Percentiles rank a stretch among this genome's conserved stretches.
Conservation (phyloP, 2,797 vertebrate species). For the Platalea minor region DNA sequence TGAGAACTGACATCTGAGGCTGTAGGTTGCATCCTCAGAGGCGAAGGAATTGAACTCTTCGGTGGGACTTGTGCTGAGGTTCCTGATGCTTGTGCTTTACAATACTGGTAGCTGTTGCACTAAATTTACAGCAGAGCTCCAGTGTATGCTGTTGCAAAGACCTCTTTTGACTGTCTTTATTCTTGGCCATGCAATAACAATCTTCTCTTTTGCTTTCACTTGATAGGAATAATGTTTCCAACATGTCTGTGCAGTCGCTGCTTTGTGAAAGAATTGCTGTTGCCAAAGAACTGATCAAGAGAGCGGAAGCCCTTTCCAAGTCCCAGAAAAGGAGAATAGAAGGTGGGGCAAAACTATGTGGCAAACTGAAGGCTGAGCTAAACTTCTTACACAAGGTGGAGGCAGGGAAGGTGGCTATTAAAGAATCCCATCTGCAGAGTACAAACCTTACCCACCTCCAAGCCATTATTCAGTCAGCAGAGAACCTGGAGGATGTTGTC, state of each 20-base stretch:
- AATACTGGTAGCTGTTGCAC: not conserved
- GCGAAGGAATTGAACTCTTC: not conserved
- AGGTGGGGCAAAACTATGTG: constrained; percentile 88
- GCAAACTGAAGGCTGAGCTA: constrained; percentile 89
- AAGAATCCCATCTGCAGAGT: constrained; percentile 93
- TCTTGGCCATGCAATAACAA: not conserved
- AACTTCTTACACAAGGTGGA: constrained; percentile 89
- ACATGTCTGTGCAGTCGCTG: constrained; percentile 84
- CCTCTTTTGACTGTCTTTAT: not conserved
- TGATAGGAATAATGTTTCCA: constrained; percentile 81
- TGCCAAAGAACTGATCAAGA: constrained; percentile 84
- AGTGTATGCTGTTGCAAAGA: not conserved
- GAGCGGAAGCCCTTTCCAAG: constrained; percentile 82
- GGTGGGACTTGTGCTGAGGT: not conserved
- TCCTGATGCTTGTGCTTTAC: not conserved
- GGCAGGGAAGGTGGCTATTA: constrained; percentile 83
- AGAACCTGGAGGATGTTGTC: constrained; percentile 84
- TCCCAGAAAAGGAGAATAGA: constrained; percentile 82
- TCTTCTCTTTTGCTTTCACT: not conserved
- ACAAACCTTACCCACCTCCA: constrained; percentile 93
- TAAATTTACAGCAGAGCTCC: not conserved
- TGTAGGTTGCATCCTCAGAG: not conserved
- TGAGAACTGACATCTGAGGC: not conserved
- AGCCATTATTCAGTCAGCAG: constrained; percentile 88
- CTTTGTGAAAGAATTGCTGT: constrained; percentile 84